Base-by-base conservation (phyloP, 2,113 vertebrate species). In the Otus sunia region DNA sequence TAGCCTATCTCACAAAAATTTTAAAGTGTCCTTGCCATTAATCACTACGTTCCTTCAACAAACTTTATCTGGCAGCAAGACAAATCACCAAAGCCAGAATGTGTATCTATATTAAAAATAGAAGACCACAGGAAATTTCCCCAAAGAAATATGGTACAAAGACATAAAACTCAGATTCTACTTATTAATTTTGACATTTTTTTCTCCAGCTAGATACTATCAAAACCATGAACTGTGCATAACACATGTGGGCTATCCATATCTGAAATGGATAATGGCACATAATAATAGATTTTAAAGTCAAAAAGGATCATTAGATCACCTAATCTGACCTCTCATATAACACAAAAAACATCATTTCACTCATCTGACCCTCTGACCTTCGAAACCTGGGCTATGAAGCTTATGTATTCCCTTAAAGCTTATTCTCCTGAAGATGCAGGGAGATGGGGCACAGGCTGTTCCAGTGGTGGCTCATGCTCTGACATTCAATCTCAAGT, bases 91-190 rank as follows among this genome's bases (percentile, higher is more conserved):
- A 80, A 94, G 82, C 27, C 75, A 81, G 50, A 75, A 41, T 8
- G 36, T 47, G 23, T 64, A 78, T 47, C 83, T 91, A 43, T 84
- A 92, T 72, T 80, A 93, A 91, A 94, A 96, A 90, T 26, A 89
- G 64, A 94, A 95, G 83, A 88, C 76, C 78, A 91, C 6, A 6
- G 69, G 68, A 95, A 94, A 95, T 85, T 72, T 95, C 58, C 80
- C 86, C 36, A n/a, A 92, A 92, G 68, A 94, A 87, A 91, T 81
- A 30, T 15, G 15, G 29, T 75, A 64, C 32, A 68, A 92, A 94
- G 64, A 73, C 76, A 81, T 91, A 86, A 94, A 74, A 71, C 21
- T 84, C 39, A 75, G 36, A 91, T 75, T 64, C 45, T 12, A n/a
- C 30, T 85, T 71, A 91, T 21, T 79, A 87, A 85, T 92, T 91